Evolutionary conservation across 2,888 invertebrate species (phyloP), one percentile per base, ranked within the genome.

Genomic region (Neocrepidodera transversa): DNA sequence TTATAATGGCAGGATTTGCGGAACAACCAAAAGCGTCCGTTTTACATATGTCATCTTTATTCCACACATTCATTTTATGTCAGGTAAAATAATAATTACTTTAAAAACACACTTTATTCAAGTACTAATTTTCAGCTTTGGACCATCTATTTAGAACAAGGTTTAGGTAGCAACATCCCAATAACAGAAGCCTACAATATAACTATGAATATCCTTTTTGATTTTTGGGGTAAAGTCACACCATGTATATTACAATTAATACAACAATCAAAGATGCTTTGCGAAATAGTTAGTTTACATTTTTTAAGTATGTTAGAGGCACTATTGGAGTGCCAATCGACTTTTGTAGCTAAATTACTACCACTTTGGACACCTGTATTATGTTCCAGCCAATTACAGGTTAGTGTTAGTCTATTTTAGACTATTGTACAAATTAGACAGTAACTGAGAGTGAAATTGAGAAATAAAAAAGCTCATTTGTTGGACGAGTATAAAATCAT

Each of bases 211-310:
- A 92, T 95, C 66, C 84, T 98, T 53, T 88, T 97, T 69, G 97
- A 98, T 82, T 99, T 99, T 84, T 99, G 99, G 99, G 93, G 94
- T 49, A 93, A 97, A 80, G 92, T 99, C 4, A 97, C 98, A 32
- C 98, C 98, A 0, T 93, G 92, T 62, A 90, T 99, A 58, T 83
- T 99, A 62, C 95, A 97, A 77, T 83, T 99, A 57, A 89, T 98
- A 30, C 90, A 92, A 8, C 91, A 93, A 75, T 92, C 96, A 8
- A 97, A 93, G 86, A 87, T 93, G 79, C 93, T 98, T 60, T 95
- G 97, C 1, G 98, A 99, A 82, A 97, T 96, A 84, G 97, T 99
- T 7, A 98, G 97, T 79, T 84, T 97, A 1, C 98, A 99, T 78
- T 97, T 99, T 79, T 82, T 99, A 62, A 95, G 93, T 75, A 84